Base-by-base conservation (phyloP, 1,140 invertebrate species). In the Anastatus disparis region DNA sequence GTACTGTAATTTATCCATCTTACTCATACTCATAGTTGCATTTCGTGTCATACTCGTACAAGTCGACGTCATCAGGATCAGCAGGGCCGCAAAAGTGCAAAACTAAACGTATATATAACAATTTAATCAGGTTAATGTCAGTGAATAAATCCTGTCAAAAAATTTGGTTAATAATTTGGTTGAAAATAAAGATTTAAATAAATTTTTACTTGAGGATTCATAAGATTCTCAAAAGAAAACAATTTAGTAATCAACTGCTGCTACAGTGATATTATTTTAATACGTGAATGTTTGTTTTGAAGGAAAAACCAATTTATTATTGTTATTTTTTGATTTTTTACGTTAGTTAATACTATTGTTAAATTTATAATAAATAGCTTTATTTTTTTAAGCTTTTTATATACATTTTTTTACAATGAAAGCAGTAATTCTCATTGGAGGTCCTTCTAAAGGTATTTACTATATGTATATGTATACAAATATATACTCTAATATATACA, bases 361-460 rank as follows among this genome's bases (percentile, higher is more conserved):
- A 26, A 52, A 12, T 24, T 24, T 27, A 52, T 48, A 35, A 65
- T 13, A 15, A 61, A 27, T 31, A 56, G 48, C 22, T 27, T 64
- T 71, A 66, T 67, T 59, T 48, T 44, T 10, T 0, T 27, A 48
- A 1, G 56, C 13, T 8, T 42, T 44, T 64, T 26, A 27, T 35
- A 6, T n/a, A 48, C 15, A 44, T n/a, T 42, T 40, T 58, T 70
- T 24, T 24, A 92, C 91, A 90, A 82, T 93, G 59, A 93, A 93
- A 86, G 91, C 92, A 62, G 90, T 93, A 2, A 93, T 93, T 79
- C 82, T 93, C 63, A 91, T 93, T 71, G 92, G 92, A 8, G 92
- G 92, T 22, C 91, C 91, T 6, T 89, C 91, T 78, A 93, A 93
- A 89, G 92, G 91, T 90, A 87, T n/a, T 73, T 61, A 76, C 64